Evolutionary conservation across 2,113 vertebrate genomes (phyloP), one percentile per base, ranked within the genome.

Genomic region (Montifringilla adamsi): DNA sequence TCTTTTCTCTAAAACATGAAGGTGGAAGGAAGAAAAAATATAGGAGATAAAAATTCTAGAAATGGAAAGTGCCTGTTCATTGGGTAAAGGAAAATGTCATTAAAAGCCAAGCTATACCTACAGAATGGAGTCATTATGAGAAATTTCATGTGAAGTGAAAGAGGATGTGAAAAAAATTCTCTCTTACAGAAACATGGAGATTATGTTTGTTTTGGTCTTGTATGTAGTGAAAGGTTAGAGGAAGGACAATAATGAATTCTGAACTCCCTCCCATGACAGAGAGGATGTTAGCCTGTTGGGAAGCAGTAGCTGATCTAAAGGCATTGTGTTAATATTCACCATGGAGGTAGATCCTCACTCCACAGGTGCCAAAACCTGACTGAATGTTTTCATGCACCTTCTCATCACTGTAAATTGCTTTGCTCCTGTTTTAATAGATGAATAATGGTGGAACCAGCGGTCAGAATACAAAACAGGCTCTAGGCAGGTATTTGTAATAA

Each of bases 81-180:
- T 96, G 49, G 77, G 72, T 79, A 52, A 73, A 96, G 68, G 24
- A 84, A 88, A 96, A 95, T 94, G 5, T 69, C 37, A 85, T 62
- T 90, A 94, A 93, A 96, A 95, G 52, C 47, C 41, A 62, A 78
- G 22, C 24, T 91, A 41, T 68, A 90, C 92, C 73, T 97, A 60
- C 56, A 95, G 43, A 62, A 82, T 77, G 87, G 90, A 97, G 93
- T 97, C 95, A 97, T 97, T 96, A 94, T 97, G 96, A 97, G 93
- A 97, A 96, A 95, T 91, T 87, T 93, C 86, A 93, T 94, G 47
- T 94, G 96, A 97, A 97, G 93, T 96, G 96, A 97, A 97, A 97
- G 97, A 96, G 97, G 97, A 97, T 97, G 96, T 97, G 96, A 97
- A 94, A 97, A 95, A 89, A 95, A 95, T 70, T 94, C 59, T 96